Evolutionary conservation across 2,797 vertebrate species (phyloP).

Genomic region (Lophius americanus): DNA sequence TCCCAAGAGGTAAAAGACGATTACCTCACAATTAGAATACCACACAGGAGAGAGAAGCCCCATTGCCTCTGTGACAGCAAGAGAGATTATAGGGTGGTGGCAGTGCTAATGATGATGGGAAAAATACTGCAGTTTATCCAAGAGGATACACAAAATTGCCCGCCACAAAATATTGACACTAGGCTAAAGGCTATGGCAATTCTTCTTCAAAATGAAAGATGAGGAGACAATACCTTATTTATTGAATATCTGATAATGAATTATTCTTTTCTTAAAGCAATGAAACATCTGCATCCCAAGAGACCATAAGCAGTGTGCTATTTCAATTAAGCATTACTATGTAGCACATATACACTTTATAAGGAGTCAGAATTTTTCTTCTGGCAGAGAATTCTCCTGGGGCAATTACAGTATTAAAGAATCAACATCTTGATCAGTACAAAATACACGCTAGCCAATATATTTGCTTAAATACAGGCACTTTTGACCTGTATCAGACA

Average conservation of each 20-base stretch:
- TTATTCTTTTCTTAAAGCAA: background rate
- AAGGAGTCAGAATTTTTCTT: background rate
- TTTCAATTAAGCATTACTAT: constrained; percentile 14
- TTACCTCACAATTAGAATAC: constrained; percentile 77
- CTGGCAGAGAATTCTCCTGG: background rate
- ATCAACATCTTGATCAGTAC: background rate
- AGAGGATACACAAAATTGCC: constrained; percentile 54
- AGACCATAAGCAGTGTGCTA: constrained; percentile 14
- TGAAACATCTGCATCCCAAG: constrained; percentile 17
- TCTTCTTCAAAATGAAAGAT: constrained; percentile 45
- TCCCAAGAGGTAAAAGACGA: constrained; percentile 76
- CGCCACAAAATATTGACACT: constrained; percentile 53
- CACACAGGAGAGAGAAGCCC: constrained; percentile 68
- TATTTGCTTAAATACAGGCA: background rate
- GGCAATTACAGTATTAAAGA: constrained; percentile 7
- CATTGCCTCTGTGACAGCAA: constrained; percentile 65
- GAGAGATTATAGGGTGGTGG: constrained; percentile 72
- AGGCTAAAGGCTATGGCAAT: constrained; percentile 13
- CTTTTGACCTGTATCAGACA: background rate
- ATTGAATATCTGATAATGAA: constrained; percentile 5
- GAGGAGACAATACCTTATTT: constrained; percentile 26
- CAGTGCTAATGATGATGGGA: constrained; percentile 62
- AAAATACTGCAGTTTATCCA: constrained; percentile 59
- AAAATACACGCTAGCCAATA: background rate
- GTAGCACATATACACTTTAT: background rate